These are phyloP conservation scores for Pelochelys cantorii DNA, from an alignment of 2,797 vertebrate species.

Conservation along the genomic window DNA sequence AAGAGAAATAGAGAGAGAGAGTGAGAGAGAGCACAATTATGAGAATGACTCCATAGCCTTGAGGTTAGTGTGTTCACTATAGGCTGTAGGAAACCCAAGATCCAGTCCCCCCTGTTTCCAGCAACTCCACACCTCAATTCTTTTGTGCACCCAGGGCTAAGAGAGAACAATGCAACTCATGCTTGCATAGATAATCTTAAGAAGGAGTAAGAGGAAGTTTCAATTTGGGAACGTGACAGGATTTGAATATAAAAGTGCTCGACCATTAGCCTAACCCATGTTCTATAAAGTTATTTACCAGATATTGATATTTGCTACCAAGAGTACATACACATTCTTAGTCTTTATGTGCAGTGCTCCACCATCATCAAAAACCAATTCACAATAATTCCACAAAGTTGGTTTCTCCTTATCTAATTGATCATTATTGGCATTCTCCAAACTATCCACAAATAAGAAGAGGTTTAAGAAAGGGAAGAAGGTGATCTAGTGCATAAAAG, in stretches of 20 bases:
- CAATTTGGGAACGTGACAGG: no score
- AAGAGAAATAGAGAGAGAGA: neutral
- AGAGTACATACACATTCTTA: neutral
- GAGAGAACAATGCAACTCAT: neutral
- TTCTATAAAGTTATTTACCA: neutral
- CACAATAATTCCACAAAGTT: neutral
- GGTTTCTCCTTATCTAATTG: neutral
- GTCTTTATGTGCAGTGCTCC: neutral
- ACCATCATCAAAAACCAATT: neutral
- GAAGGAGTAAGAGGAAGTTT: neutral
- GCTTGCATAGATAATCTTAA: neutral
- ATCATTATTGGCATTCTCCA: neutral
- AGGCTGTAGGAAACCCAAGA: neutral
- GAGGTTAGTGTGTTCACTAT: neutral
- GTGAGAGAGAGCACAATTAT: neutral
- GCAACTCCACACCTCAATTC: neutral
- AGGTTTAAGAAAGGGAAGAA: neutral
- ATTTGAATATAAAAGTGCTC: neutral
- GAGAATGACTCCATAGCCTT: neutral
- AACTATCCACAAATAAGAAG: conserved; percentile 12
- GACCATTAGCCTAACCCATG: neutral
- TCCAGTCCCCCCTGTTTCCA: neutral
- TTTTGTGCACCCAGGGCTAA: neutral
- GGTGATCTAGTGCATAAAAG: neutral
- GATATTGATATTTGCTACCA: neutral